These are phyloP conservation scores for Ariolimax columbianus DNA, from an alignment of 2,888 invertebrate species.

Conservation along the genomic window DNA sequence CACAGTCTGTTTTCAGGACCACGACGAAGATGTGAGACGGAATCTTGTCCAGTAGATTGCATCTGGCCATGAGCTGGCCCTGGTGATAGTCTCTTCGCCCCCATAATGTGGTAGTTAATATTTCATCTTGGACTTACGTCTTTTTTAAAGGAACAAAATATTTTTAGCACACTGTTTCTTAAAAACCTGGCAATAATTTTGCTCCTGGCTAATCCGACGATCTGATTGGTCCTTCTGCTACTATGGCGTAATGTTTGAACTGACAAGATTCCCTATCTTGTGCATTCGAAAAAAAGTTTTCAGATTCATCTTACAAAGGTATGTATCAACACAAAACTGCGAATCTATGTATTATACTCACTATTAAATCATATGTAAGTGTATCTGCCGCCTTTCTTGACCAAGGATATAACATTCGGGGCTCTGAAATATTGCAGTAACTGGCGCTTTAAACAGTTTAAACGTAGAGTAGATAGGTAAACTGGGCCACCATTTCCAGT, in stretches of 20 bases:
- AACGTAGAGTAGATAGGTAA: no score
- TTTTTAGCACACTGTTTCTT: no score
- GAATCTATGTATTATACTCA: background rate
- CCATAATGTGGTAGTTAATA: no score
- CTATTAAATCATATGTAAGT: background rate
- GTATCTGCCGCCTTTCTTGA: background rate
- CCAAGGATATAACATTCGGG: background rate
- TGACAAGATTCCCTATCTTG: background rate
- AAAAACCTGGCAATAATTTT: background rate
- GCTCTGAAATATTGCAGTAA: background rate
- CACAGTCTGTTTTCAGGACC: no score
- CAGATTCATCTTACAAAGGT: background rate
- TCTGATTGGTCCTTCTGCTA: slow-evolving; percentile 26
- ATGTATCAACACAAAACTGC: background rate
- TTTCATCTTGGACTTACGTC: no score
- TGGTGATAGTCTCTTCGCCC: no score
- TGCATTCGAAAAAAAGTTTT: slow-evolving; percentile 17
- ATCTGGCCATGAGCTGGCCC: no score
- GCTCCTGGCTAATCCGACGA: background rate
- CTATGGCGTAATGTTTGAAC: slow-evolving; percentile 30
- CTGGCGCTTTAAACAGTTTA: slow-evolving; percentile 6
- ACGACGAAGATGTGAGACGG: no score
- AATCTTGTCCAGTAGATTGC: no score
- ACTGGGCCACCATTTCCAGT: background rate
- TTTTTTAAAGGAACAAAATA: no score